phyloP scores from a whole-genome alignment of 2,797 vertebrate genomes.

The Syndactyla subalaris region DNA sequence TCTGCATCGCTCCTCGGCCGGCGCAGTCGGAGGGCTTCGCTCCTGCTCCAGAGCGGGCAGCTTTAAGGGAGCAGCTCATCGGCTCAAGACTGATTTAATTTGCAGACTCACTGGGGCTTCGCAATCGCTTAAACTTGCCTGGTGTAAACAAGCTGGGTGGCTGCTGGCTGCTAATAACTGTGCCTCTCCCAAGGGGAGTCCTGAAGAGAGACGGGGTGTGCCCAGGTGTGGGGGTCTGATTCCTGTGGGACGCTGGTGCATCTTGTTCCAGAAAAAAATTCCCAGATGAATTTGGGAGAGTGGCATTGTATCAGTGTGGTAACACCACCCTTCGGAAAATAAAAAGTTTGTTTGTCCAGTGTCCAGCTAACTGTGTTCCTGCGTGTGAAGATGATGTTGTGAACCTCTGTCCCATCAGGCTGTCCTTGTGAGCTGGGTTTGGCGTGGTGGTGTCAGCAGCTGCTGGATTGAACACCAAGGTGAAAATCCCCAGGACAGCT shows the following conservation, averaged over 20 bases:
- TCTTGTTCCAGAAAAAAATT: neutral
- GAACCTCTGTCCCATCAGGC: neutral
- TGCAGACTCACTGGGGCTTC: neutral
- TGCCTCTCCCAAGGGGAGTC: neutral
- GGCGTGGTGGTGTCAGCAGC: neutral
- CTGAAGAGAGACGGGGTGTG: rapidly evolving
- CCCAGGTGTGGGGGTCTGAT: rapidly evolving
- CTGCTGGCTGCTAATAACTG: neutral
- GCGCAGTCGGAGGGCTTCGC: neutral
- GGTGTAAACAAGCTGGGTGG: neutral
- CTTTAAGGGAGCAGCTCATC: neutral
- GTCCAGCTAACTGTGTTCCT: neutral
- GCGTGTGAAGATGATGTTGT: neutral
- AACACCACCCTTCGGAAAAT: neutral
- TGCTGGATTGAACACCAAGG: neutral
- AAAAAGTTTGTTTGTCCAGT: neutral
- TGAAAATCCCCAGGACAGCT: neutral
- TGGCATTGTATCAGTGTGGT: rapidly evolving
- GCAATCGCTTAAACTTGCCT: neutral
- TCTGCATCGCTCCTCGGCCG: neutral
- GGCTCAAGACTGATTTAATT: neutral
- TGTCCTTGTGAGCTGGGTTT: neutral
- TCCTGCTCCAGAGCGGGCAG: neutral
- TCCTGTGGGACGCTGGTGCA: rapidly evolving
- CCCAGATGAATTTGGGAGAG: neutral